Evolutionary conservation across 2,797 vertebrate species (phyloP).

Genomic region (Podargus strigoides): DNA sequence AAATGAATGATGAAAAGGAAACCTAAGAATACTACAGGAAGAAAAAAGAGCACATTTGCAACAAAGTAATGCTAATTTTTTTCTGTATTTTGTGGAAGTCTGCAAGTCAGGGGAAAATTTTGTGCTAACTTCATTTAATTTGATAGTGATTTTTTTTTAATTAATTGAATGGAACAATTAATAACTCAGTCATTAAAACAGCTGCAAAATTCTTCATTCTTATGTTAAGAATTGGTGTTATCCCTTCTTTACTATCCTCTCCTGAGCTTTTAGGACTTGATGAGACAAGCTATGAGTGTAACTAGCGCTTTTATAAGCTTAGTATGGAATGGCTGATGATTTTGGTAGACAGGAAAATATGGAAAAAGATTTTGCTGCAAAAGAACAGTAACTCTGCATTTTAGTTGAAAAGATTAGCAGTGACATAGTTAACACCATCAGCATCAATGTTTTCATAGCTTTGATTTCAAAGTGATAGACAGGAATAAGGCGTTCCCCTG

Average conservation of each 20-base stretch:
- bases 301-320: background rate
- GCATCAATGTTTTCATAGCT: background rate
- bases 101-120: background rate
- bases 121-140: background rate
- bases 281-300: background rate
- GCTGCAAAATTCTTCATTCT: background rate
- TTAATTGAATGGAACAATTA: background rate
- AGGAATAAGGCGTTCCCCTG: background rate
- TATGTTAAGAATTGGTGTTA: background rate
- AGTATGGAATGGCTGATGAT: background rate
- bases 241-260: background rate
- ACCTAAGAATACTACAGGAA: background rate
- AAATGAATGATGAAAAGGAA: conserved; percentile 2
- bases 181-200: background rate
- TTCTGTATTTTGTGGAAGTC: background rate
- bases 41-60: background rate
- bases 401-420: background rate
- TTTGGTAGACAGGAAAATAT: background rate
- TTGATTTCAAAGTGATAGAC: background rate
- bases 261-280: background rate
- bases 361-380: background rate
- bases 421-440: background rate
- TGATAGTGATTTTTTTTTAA: background rate
- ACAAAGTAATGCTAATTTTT: background rate
- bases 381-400: background rate